Evolutionary conservation across 2,888 invertebrate genomes (phyloP).

Genomic region (Heteropelma amictum): DNA sequence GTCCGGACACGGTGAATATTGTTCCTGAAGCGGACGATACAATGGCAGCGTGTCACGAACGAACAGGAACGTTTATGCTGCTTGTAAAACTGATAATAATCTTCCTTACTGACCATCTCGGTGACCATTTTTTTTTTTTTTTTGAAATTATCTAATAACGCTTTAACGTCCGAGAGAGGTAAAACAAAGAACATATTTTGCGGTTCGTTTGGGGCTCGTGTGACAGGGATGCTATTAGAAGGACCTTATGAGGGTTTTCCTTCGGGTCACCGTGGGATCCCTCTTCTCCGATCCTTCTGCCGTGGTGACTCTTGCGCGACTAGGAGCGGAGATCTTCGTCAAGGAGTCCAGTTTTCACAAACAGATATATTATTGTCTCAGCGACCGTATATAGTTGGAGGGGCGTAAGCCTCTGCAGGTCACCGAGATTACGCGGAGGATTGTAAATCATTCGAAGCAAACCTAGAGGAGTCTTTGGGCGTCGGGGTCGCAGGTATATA

Average conservation of each 20-base stretch:
- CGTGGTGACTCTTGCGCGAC: slow-evolving; percentile 39
- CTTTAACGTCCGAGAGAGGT: neutral
- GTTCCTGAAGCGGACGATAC: neutral
- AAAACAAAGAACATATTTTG: slow-evolving; percentile 10
- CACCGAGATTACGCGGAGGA: slow-evolving; percentile 66
- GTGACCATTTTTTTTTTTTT: neutral
- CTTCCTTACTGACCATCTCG: neutral
- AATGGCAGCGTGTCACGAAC: neutral
- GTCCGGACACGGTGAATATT: no score
- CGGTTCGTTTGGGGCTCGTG: slow-evolving; percentile 16
- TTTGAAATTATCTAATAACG: neutral
- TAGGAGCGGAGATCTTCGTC: slow-evolving; percentile 49
- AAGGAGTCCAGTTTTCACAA: slow-evolving; percentile 54
- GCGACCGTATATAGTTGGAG: slow-evolving; percentile 52
- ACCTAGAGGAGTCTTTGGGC: neutral
- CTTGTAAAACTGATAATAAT: neutral
- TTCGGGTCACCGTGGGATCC: slow-evolving; percentile 23
- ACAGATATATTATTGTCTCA: slow-evolving; percentile 56
- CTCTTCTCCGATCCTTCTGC: neutral
- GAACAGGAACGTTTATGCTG: neutral
- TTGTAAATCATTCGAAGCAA: slow-evolving; percentile 66
- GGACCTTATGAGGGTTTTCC: slow-evolving; percentile 29
- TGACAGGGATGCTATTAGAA: slow-evolving; percentile 19
- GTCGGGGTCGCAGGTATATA: slow-evolving; percentile 59
- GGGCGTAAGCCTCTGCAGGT: slow-evolving; percentile 68